Evolutionary conservation across 2,888 invertebrate genomes (phyloP).

Genomic region (Seira sanloemensis): DNA sequence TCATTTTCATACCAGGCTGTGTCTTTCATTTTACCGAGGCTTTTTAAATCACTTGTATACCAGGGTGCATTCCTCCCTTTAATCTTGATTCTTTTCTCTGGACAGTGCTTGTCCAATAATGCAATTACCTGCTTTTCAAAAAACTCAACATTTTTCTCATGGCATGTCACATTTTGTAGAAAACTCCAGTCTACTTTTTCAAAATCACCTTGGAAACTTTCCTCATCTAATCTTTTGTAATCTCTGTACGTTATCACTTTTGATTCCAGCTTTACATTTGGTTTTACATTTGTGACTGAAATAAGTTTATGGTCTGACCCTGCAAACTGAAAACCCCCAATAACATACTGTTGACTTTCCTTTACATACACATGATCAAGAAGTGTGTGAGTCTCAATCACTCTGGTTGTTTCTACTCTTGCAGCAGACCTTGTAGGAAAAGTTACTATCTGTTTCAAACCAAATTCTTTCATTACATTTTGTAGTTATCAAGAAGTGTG

Average conservation of each 20-base stretch:
- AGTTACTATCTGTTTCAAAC: background rate
- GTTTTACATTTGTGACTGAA: background rate
- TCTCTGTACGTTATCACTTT: background rate
- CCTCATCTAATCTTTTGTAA: background rate
- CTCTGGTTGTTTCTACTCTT: background rate
- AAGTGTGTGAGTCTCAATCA: background rate
- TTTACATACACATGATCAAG: constrained; percentile 21
- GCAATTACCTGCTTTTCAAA: background rate
- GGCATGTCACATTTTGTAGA: background rate
- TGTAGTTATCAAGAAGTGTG: constrained; percentile 19
- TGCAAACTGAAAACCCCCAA: background rate
- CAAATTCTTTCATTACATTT: background rate
- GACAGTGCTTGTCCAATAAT: background rate
- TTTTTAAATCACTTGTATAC: background rate
- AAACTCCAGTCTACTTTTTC: background rate
- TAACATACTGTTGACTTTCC: background rate
- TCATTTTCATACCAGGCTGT: background rate
- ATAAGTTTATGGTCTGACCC: constrained; percentile 17
- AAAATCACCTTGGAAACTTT: background rate
- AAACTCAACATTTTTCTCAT: background rate
- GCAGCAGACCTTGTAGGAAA: background rate
- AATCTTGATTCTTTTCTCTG: background rate
- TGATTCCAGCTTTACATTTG: background rate
- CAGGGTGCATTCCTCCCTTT: background rate
- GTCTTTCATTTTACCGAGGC: background rate